Conservation (phyloP, 2,797 vertebrate genomes). For the Darevskia mixta region DNA sequence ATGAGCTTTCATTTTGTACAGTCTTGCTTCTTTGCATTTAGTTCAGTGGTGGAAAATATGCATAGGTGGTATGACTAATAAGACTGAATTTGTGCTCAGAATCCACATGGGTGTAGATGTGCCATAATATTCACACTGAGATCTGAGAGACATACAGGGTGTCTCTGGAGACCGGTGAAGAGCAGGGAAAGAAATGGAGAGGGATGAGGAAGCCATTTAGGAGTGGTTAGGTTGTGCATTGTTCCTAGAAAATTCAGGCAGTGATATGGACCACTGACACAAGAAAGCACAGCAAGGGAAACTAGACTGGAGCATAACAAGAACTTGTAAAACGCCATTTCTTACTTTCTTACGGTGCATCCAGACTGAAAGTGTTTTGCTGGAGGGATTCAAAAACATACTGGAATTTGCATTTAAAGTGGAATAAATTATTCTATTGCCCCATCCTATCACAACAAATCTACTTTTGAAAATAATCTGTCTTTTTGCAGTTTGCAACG, state of each 20-base stretch:
- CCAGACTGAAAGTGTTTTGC: too few species aligned
- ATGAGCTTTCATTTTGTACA: background rate
- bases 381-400: too few species aligned
- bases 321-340: background rate
- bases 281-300: background rate
- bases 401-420: too few species aligned
- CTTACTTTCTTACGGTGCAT: background rate
- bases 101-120: background rate
- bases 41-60: background rate
- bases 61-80: background rate
- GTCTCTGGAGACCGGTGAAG: too few species aligned
- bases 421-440: too few species aligned
- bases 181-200: background rate
- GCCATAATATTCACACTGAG: background rate
- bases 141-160: background rate
- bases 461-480: too few species aligned
- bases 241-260: background rate
- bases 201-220: background rate
- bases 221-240: background rate
- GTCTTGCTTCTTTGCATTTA: background rate
- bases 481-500: too few species aligned
- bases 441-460: too few species aligned
- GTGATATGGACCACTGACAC: background rate
- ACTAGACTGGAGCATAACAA: background rate
- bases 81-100: background rate